phyloP scores from a whole-genome alignment of 2,797 vertebrate genomes.

The Valencia hispanica region DNA sequence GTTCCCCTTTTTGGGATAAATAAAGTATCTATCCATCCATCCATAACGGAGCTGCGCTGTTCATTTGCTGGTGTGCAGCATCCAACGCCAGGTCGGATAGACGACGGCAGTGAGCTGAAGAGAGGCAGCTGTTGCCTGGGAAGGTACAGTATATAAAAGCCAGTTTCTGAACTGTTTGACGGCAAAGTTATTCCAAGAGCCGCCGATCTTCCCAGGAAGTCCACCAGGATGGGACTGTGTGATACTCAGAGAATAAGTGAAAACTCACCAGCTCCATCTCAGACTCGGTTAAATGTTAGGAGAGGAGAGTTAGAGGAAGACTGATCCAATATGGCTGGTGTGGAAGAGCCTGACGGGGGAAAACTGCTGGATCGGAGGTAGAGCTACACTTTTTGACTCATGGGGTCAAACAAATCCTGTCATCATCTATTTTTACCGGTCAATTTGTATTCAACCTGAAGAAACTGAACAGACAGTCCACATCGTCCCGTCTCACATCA shows the following conservation, averaged over 20 bases:
- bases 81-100: neutral
- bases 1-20: too few species aligned
- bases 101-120: neutral
- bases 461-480: too few species aligned
- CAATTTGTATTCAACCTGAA: too few species aligned
- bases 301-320: neutral
- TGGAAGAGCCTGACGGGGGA: neutral
- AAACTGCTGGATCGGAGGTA: neutral
- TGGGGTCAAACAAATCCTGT: too few species aligned
- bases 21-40: too few species aligned
- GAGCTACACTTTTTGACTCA: too few species aligned
- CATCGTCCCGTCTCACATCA: too few species aligned
- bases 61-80: neutral
- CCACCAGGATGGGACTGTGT: neutral
- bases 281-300: neutral
- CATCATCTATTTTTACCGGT: too few species aligned
- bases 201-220: neutral
- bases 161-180: neutral
- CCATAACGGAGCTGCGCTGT: neutral
- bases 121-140: too few species aligned
- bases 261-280: neutral
- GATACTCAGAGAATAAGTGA: neutral
- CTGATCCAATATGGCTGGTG: neutral
- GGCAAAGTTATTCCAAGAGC: too few species aligned
- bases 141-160: too few species aligned